A percentile compares a stretch with the other conserved stretches of the same genome.
Conservation (phyloP, 2,797 vertebrate species). For the Sebastes hubbsi region DNA sequence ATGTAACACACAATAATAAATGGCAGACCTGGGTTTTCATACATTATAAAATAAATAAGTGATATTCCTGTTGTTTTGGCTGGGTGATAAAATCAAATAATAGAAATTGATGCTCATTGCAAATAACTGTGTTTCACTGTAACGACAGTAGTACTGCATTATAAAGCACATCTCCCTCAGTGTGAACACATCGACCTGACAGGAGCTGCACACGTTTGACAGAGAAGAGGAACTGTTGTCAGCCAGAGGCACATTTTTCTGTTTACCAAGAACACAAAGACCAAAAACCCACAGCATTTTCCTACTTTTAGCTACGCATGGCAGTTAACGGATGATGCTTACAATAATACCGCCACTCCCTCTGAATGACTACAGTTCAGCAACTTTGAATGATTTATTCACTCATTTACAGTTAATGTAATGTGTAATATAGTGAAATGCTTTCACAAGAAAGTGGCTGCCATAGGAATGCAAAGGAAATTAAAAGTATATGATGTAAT, state of each 20-base stretch:
- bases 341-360: background rate
- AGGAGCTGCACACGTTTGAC: background rate
- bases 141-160: background rate
- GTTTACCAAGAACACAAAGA: background rate
- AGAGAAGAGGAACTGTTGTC: background rate
- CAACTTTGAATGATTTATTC: background rate
- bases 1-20: background rate
- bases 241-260: background rate
- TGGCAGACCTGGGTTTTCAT: background rate
- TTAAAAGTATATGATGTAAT: background rate
- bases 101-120: too few species aligned
- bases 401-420: background rate
- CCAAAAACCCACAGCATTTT: background rate
- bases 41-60: background rate
- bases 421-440: background rate
- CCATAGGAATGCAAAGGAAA: background rate
- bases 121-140: background rate
- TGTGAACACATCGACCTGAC: background rate
- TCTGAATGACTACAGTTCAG: background rate
- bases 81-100: background rate
- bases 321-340: background rate
- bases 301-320: background rate
- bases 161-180: background rate
- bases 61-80: background rate
- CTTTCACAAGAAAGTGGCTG: background rate